Conservation (phyloP, 1,140 invertebrate genomes). For the Eriosoma lanigerum region DNA sequence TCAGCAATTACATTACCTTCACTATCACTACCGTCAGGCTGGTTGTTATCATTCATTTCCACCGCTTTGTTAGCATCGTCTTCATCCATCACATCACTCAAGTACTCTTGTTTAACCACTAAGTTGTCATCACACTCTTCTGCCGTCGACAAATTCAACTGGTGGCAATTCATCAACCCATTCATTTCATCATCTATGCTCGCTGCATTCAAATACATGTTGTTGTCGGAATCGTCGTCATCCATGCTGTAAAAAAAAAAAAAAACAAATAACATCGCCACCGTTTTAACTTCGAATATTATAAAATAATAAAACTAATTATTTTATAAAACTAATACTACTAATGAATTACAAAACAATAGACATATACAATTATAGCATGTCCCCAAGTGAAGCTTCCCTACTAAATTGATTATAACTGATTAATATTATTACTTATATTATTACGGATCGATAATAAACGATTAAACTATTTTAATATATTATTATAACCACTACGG, state of each 20-base stretch:
- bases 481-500: too few species aligned
- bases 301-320: too few species aligned
- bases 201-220: slow-evolving; percentile 21
- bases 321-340: too few species aligned
- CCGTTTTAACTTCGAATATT: not conserved
- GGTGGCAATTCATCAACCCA: not conserved
- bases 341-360: too few species aligned
- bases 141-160: not conserved
- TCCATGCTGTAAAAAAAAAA: not conserved
- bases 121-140: not conserved
- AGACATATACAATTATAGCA: too few species aligned
- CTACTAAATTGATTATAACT: too few species aligned
- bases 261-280: not conserved
- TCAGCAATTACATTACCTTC: too few species aligned
- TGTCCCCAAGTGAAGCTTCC: too few species aligned
- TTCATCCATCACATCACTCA: not conserved
- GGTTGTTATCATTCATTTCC: not conserved
- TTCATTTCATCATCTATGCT: slow-evolving; percentile 9
- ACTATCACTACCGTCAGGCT: not conserved
- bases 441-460: too few species aligned
- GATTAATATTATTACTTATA: too few species aligned
- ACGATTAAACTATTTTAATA: too few species aligned
- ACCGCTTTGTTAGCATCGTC: not conserved
- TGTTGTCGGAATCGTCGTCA: not conserved
- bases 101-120: not conserved